Base-by-base conservation (phyloP, 1,140 invertebrate species). In the Nasonia vitripennis region DNA sequence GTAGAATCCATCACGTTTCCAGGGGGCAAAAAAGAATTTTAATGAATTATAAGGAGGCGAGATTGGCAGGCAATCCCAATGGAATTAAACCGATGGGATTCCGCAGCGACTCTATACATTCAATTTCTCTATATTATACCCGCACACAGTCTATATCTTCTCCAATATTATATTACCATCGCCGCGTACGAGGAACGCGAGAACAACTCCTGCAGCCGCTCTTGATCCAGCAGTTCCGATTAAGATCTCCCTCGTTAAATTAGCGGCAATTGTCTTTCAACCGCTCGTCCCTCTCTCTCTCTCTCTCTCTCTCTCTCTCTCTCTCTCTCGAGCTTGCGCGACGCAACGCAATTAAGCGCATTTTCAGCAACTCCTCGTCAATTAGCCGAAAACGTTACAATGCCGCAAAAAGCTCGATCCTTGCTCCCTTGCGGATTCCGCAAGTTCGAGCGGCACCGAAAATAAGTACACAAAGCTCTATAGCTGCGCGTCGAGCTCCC, bases 1-100 rank as follows among this genome's bases (percentile, higher is more conserved):
- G 91, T 90, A 92, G 91, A 92, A 92, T 93, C 92, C 92, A 91
- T 93, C 92, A 93, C 92, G 92, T 93, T 93, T 92, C 87, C 88
- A 89, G 89, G 88, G 89, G 89, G 90, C 90, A 89, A 92, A 90
- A 92, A 92, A 91, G 91, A 92, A 93, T 93, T 91, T 92, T 91
- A 93, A 93, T 93, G 92, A 92, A 93, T 92, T 92, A 93, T 93
- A 92, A 93, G 90, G 87, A 91, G 87, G 83, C 67, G 86, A 89
- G 89, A 92, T 92, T 92, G 91, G 88, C 90, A 91, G 91, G 89
- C 88, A 88, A 91, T 91, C 89, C 89, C 89, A 89, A 78, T 73
- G 88, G 89, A 90, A 91, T 92, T 91, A 91, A 91, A 89, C 89
- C 87, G 87, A 90, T 86, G 78, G 89, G 86, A 89, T 91, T 89